Conservation (phyloP, 53 echinoderm and acorn worm genomes). For the Astropecten irregularis region DNA sequence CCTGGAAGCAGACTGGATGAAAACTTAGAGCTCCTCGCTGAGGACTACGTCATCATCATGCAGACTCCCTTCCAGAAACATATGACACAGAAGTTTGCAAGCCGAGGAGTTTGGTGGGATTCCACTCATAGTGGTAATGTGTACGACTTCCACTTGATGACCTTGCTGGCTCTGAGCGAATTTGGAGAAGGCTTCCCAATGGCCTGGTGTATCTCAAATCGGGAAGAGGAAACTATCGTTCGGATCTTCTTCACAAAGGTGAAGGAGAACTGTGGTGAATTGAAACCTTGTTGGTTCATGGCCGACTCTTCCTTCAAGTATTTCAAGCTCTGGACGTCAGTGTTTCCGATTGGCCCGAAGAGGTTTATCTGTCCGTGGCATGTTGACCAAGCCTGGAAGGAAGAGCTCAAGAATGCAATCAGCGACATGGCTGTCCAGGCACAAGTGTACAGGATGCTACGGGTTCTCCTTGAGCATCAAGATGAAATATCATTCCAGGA, state of each 20-base stretch:
- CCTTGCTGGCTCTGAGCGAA: constrained; percentile 34
- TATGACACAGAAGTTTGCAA: constrained; percentile 43
- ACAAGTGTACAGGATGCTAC: constrained; percentile 43
- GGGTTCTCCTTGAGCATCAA: constrained; percentile 40
- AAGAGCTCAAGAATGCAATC: constrained; percentile 49
- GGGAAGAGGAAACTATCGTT: constrained; percentile 2
- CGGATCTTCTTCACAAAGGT: constrained; percentile 41
- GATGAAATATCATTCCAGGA: constrained; percentile 49
- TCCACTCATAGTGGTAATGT: background rate
- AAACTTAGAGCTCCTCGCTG: background rate
- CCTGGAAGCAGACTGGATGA: background rate
- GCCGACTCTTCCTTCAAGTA: constrained; percentile 12
- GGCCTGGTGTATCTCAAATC: constrained; percentile 52
- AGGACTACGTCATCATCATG: constrained; percentile 43
- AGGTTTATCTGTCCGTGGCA: constrained; percentile 52
- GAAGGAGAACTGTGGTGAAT: constrained; percentile 38
- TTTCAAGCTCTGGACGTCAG: constrained; percentile 39
- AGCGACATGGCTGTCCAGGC: constrained; percentile 40
- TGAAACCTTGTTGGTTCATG: constrained; percentile 51
- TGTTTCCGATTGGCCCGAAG: constrained; percentile 10
- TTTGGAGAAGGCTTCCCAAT: constrained; percentile 34
- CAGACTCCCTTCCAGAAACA: constrained; percentile 50
- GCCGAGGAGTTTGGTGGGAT: constrained; percentile 47
- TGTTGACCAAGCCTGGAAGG: constrained; percentile 49
- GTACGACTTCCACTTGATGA: constrained; percentile 45